These are phyloP conservation scores for Lacanobia oleracea DNA, from an alignment of 2,888 invertebrate genomes.

Conservation along the genomic window DNA sequence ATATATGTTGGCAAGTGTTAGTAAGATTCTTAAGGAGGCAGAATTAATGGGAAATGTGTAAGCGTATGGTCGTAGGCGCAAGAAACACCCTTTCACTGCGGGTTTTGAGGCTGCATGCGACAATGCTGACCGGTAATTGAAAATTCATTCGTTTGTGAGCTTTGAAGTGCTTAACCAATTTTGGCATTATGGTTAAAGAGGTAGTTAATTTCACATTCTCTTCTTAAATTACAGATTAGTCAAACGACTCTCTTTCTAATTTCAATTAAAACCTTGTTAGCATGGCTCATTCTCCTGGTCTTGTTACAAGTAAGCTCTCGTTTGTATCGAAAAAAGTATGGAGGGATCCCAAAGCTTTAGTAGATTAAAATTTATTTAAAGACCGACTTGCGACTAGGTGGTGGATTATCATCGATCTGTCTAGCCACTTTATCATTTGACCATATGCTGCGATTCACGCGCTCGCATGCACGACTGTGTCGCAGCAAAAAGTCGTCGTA, in stretches of 20 bases:
- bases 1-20: slow-evolving; percentile 62
- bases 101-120: slow-evolving; percentile 33
- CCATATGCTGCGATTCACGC: slow-evolving; percentile 43
- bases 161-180: slow-evolving; percentile 27
- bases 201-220: neutral
- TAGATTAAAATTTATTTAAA: slow-evolving; percentile 12
- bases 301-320: neutral
- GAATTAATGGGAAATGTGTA: slow-evolving; percentile 63
- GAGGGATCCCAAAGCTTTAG: neutral
- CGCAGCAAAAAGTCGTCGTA: slow-evolving; percentile 49
- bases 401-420: slow-evolving; percentile 44
- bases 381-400: slow-evolving; percentile 3
- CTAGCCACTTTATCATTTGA: slow-evolving; percentile 47
- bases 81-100: slow-evolving; percentile 59
- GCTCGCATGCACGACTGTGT: slow-evolving; percentile 24
- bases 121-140: slow-evolving; percentile 50
- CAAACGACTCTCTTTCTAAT: neutral
- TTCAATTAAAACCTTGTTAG: neutral
- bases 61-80: slow-evolving; percentile 47
- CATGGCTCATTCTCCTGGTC: neutral
- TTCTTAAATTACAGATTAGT: neutral
- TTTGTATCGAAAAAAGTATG: neutral
- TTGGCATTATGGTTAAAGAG: neutral
- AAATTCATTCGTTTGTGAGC: slow-evolving; percentile 33
- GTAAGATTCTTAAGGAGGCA: slow-evolving; percentile 53